A percentile compares a stretch with the other conserved stretches of the same genome.
Conservation (phyloP, 1,140 invertebrate species). For the Lasioglossum baleicum region DNA sequence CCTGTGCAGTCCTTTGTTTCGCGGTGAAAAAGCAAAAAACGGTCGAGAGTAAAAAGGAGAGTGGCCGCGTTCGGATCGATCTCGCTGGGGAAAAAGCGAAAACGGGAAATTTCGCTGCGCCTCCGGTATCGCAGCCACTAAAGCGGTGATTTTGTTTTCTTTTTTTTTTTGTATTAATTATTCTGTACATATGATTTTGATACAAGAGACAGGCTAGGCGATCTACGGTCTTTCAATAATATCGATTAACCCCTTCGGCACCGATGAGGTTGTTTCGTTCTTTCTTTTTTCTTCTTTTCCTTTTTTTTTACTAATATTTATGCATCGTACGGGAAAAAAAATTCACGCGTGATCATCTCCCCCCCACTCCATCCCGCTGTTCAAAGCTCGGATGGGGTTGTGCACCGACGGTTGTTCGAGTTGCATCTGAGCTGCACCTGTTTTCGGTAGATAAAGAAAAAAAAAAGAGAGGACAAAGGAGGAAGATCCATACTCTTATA, state of each 20-base stretch:
- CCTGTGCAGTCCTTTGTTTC: slow-evolving; percentile 3
- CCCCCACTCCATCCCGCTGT: slow-evolving; percentile 3
- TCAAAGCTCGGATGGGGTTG: slow-evolving; percentile 13
- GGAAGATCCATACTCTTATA: slow-evolving; percentile 67
- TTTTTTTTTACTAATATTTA: slow-evolving; percentile 41
- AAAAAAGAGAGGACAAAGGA: slow-evolving; percentile 46
- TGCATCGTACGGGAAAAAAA: slow-evolving; percentile 28
- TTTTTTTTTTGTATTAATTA: background rate
- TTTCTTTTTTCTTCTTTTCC: too few relatives aligned
- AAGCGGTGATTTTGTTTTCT: background rate
- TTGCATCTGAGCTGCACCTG: slow-evolving; percentile 24
- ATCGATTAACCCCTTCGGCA: background rate
- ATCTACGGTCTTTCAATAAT: slow-evolving; percentile 29
- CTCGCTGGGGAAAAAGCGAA: background rate
- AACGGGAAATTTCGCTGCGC: slow-evolving; percentile 1
- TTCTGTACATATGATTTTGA: slow-evolving; percentile 14
- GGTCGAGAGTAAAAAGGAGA: background rate
- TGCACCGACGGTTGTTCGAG: slow-evolving; percentile 19
- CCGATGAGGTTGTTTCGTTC: slow-evolving; percentile 13
- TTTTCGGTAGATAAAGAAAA: slow-evolving; percentile 41
- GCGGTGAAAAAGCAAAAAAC: background rate
- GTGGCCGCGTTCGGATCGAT: slow-evolving; percentile 13
- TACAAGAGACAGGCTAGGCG: slow-evolving; percentile 3
- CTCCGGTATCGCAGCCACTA: background rate
- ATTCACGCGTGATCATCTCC: slow-evolving; percentile 6